Conservation (phyloP, 2,888 invertebrate species). For the Altica lythri region DNA sequence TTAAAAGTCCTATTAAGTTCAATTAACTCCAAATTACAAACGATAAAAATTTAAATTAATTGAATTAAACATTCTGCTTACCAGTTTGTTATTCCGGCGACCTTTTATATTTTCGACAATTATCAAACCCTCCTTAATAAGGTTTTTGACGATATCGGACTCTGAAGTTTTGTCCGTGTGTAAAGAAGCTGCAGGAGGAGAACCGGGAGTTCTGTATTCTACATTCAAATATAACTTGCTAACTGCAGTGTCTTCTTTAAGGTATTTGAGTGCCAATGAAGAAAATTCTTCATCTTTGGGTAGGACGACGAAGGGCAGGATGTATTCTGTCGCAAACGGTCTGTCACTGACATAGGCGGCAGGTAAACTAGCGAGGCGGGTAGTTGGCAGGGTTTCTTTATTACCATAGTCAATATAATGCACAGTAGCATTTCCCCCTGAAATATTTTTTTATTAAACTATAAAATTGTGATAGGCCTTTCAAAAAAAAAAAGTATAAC, state of each 20-base stretch:
- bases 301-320: constrained; percentile 80
- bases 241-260: constrained; percentile 65
- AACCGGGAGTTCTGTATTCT: constrained; percentile 69
- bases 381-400: constrained; percentile 58
- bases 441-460: constrained; percentile 13
- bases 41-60: too few relatives aligned
- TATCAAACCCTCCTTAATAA: constrained; percentile 85
- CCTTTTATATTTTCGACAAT: constrained; percentile 81
- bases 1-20: too few relatives aligned
- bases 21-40: too few relatives aligned
- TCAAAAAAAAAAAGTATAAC: too few relatives aligned
- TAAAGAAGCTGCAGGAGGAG: constrained; percentile 64
- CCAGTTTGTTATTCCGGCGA: constrained; percentile 76
- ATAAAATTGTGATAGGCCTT: background rate
- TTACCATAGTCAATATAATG: constrained; percentile 97
- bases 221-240: constrained; percentile 81
- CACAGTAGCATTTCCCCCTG: constrained; percentile 75
- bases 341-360: constrained; percentile 73
- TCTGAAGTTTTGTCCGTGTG: constrained; percentile 61
- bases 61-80: too few relatives aligned
- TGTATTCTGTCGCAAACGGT: constrained; percentile 85
- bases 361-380: constrained; percentile 83
- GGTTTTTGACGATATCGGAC: constrained; percentile 73
- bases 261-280: constrained; percentile 63
- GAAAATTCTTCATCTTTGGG: constrained; percentile 88